These are phyloP conservation scores for Megaceryle alcyon DNA, from an alignment of 2,797 vertebrate genomes.

Conservation along the genomic window DNA sequence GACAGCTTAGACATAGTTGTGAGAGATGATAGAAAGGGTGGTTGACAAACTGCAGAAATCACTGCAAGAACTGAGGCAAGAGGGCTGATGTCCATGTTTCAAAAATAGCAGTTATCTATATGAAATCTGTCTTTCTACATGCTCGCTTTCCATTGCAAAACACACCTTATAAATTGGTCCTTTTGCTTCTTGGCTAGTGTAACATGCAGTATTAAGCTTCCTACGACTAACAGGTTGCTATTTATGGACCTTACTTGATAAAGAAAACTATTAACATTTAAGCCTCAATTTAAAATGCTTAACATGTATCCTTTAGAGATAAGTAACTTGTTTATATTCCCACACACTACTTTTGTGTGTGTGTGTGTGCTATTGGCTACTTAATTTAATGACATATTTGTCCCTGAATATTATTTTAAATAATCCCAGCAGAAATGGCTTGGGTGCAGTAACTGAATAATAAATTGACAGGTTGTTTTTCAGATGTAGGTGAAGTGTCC, in stretches of 20 bases:
- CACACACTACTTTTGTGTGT: not conserved
- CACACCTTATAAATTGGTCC: not conserved
- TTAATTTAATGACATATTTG: not conserved
- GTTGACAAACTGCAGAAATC: not conserved
- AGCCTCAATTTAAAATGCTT: not conserved
- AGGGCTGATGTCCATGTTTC: not conserved
- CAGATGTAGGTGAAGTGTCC: not conserved
- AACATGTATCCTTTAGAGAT: not conserved
- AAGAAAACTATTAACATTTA: not conserved
- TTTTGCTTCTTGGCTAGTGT: not conserved
- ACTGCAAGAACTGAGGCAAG: not conserved
- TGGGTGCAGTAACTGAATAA: not conserved
- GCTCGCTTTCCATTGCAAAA: not conserved
- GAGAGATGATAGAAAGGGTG: not conserved
- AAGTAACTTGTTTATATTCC: not conserved
- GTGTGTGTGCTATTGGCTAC: not conserved
- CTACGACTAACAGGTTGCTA: not conserved
- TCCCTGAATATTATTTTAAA: not conserved
- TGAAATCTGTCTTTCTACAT: not conserved
- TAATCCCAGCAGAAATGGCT: not conserved
- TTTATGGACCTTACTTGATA: not conserved
- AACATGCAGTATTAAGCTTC: not conserved
- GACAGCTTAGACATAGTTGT: not conserved
- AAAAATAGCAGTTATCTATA: not conserved
- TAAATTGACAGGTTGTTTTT: not conserved